A percentile compares a stretch with the other conserved stretches of the same genome.
Conservation (phyloP, 2,888 invertebrate genomes). For the Hylaea fasciaria region DNA sequence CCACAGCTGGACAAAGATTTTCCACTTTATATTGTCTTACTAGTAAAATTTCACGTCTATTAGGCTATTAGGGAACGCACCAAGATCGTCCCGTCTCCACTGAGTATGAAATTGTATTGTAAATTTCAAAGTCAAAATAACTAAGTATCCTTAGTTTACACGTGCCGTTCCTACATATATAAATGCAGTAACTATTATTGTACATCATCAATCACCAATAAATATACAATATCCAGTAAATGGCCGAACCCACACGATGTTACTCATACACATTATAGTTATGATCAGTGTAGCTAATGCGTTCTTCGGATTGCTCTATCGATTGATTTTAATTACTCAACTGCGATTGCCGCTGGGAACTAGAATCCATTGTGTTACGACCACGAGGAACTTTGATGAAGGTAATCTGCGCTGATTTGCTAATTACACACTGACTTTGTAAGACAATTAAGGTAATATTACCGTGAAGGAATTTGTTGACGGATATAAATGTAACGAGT, state of each 20-base stretch:
- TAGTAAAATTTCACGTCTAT: too few species aligned
- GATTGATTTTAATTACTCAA: constrained; percentile 33
- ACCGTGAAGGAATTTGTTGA: background rate
- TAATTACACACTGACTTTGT: constrained; percentile 12
- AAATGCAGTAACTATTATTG: background rate
- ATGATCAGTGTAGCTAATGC: constrained; percentile 27
- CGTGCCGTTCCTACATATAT: background rate
- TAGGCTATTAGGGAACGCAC: too few species aligned
- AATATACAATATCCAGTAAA: constrained; percentile 1
- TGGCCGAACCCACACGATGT: constrained; percentile 13
- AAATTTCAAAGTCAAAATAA: too few species aligned
- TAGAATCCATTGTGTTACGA: constrained; percentile 30
- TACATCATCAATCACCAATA: constrained; percentile 3
- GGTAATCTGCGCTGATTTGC: constrained; percentile 7
- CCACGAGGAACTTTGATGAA: constrained; percentile 2
- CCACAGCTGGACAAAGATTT: too few species aligned
- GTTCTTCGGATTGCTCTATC: constrained; percentile 36
- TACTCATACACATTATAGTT: constrained; percentile 3
- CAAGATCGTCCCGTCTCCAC: too few species aligned
- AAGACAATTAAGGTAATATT: background rate
- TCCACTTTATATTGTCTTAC: too few species aligned
- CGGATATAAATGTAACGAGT: background rate
- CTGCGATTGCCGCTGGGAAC: constrained; percentile 34
- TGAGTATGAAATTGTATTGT: too few species aligned
- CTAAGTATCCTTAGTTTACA: background rate